A percentile compares a stretch with the other conserved stretches of the same genome.
These are phyloP conservation scores for Mongoloraphidia duomilia DNA, from an alignment of 2,888 invertebrate species.

Conservation along the genomic window DNA sequence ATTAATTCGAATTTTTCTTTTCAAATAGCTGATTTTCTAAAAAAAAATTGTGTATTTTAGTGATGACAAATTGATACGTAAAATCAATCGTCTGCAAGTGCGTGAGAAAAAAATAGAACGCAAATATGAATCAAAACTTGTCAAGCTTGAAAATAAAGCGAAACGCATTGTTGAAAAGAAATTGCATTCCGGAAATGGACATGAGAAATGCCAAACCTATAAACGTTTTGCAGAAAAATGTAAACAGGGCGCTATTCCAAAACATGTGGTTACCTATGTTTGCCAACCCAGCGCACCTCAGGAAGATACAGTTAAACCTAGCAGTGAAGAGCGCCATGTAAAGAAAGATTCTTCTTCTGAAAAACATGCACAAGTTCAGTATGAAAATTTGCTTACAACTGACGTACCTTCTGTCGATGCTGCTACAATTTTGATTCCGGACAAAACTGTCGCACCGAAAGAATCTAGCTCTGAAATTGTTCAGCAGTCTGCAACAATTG, in stretches of 20 bases:
- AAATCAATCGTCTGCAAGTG: background rate
- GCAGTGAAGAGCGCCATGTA: no score
- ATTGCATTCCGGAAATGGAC: conserved; percentile 19
- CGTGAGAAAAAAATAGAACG: conserved; percentile 20
- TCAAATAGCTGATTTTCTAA: no score
- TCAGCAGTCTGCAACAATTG: background rate
- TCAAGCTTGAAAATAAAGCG: conserved; percentile 29
- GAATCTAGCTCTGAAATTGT: background rate
- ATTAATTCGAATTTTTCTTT: no score
- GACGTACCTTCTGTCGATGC: background rate
- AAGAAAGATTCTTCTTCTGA: no score
- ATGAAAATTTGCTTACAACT: no score
- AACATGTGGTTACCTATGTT: no score
- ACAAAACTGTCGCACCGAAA: background rate
- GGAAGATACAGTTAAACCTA: no score
- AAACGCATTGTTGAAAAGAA: conserved; percentile 29
- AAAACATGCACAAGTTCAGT: no score
- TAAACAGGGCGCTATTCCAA: no score
- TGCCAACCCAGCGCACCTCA: no score
- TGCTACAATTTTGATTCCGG: conserved; percentile 1
- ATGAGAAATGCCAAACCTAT: background rate
- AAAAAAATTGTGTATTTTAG: background rate
- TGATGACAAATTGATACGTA: background rate
- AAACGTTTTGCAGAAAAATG: no score
- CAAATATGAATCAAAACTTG: conserved; percentile 27